Conservation (phyloP, 2,888 invertebrate species). For the Philereme transversata region DNA sequence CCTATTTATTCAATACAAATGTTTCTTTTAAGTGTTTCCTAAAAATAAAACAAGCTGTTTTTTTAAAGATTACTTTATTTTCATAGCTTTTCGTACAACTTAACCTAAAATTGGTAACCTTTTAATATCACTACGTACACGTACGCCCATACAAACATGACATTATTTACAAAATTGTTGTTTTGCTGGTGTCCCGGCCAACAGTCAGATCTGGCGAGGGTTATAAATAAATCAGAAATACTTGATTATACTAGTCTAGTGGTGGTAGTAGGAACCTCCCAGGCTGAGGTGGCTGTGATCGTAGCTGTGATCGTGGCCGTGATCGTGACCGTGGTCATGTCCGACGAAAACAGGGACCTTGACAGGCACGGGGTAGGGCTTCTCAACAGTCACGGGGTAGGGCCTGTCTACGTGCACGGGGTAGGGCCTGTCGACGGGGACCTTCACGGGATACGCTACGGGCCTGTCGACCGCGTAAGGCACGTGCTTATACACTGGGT, state of each 20-base stretch:
- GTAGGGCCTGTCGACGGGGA: constrained; percentile 87
- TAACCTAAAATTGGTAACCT: constrained; percentile 79
- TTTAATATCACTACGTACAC: constrained; percentile 78
- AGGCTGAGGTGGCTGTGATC: constrained; percentile 45
- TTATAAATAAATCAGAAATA: constrained; percentile 65
- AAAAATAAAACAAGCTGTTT: constrained; percentile 52
- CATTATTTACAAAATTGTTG: constrained; percentile 73
- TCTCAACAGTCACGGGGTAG: constrained; percentile 79
- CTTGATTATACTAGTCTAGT: constrained; percentile 67
- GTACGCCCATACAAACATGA: constrained; percentile 75
- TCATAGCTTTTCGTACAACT: constrained; percentile 64
- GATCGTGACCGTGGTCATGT: constrained; percentile 50
- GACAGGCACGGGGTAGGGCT: constrained; percentile 82
- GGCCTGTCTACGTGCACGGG: constrained; percentile 82
- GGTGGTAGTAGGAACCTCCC: constrained; percentile 67
- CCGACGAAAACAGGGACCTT: constrained; percentile 75
- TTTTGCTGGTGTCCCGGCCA: constrained; percentile 78
- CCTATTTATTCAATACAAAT: constrained; percentile 45
- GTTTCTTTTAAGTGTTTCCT: constrained; percentile 28
- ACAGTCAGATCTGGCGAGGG: constrained; percentile 55
- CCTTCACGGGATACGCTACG: constrained; percentile 87
- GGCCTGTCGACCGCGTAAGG: constrained; percentile 85
- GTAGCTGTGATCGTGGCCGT: constrained; percentile 40
- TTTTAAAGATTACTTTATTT: constrained; percentile 57
- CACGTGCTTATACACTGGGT: constrained; percentile 87